Conservation (phyloP, 1,140 invertebrate genomes). For the Pinna nobilis region DNA sequence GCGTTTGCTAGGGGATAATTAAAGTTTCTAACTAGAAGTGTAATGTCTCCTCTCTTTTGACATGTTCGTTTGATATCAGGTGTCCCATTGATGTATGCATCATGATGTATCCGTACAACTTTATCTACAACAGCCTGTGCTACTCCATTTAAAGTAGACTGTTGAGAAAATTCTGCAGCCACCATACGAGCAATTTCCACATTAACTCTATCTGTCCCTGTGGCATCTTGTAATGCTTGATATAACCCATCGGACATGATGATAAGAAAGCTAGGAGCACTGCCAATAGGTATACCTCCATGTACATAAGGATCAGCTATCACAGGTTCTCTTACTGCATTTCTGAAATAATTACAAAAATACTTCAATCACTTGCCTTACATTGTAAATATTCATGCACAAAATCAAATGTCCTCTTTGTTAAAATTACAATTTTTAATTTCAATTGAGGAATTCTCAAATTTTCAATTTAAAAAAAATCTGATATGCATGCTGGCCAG, state of each 20-base stretch:
- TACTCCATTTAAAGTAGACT: constrained; percentile 87
- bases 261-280: constrained; percentile 86
- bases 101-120: constrained; percentile 88
- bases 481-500: no score
- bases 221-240: constrained; percentile 88
- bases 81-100: constrained; percentile 80
- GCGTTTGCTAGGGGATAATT: constrained; percentile 85
- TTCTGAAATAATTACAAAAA: constrained; percentile 61
- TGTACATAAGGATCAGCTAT: constrained; percentile 87
- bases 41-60: constrained; percentile 85
- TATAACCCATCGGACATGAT: constrained; percentile 91
- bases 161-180: constrained; percentile 83
- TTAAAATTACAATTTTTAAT: no score
- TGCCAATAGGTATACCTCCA: constrained; percentile 86
- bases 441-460: no score
- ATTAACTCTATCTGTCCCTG: constrained; percentile 77
- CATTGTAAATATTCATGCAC: no score
- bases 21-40: constrained; percentile 90
- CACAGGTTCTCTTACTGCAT: constrained; percentile 85
- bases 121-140: constrained; percentile 92
- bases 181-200: constrained; percentile 69
- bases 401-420: no score
- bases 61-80: constrained; percentile 64
- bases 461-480: no score
- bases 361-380: no score